Base-by-base conservation (phyloP, 1,140 invertebrate species). In the Ooceraea biroi region DNA sequence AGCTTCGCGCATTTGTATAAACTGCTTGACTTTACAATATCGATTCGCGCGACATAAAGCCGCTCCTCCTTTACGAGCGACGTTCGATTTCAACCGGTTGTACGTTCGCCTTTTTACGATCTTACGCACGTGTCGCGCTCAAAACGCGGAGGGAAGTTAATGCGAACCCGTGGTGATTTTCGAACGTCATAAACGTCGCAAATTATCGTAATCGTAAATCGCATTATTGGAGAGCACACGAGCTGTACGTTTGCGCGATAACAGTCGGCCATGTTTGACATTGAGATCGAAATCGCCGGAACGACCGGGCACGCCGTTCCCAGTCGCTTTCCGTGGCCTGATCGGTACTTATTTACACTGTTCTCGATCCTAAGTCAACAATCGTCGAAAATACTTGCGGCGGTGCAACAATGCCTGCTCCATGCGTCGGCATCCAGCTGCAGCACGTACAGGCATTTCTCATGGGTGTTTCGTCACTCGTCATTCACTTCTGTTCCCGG, bases 131-230 rank as follows among this genome's bases (percentile, higher is more conserved):
- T 8, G 30, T 55, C 46, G 46, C 50, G 44, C 19, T 27, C 22
- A 19, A 69, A 78, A 66, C 36, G 36, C 36, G 25, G 58, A 19
- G 36, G 66, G 44, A 4, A 60, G n/a, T 82, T 72, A 73, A 82
- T 12, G 55, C 57, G 66, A 58, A 14, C 44, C 36, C 55, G 44
- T 71, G 60, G 22, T 14, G 65, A 71, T 58, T 82, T 76, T 68
- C 12, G 46, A 68, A 78, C 68, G 82, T 68, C 48, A 84, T 71
- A 76, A 85, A 83, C 19, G 60, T 66, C 57, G 41, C 36, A 22
- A 46, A 84, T 85, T 71, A 85, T 85, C 82, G 60, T 85, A 85
- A 85, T 77, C 72, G 72, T 85, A 82, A 85, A 83, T 80, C 61
- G 19, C 44, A 52, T 60, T 82, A 58, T 30, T 41, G 36, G 65